A percentile compares a stretch with the other conserved stretches of the same genome.
phyloP scores from a whole-genome alignment of 2,888 invertebrate genomes.

The Harpagoxenus sublaevis region DNA sequence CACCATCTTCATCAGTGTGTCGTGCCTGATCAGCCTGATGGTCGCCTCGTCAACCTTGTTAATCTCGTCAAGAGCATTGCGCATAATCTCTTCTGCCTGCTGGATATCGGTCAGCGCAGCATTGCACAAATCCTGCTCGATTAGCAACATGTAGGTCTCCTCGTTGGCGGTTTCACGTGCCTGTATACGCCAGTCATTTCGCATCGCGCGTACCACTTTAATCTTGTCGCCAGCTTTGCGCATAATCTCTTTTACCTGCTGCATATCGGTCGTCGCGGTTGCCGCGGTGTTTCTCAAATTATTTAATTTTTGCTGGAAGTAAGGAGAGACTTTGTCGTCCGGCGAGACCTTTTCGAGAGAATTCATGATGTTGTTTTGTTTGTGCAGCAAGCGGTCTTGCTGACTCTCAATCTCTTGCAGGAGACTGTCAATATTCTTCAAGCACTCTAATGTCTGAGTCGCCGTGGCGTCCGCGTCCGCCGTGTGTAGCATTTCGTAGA shows the following conservation, averaged over 20 bases:
- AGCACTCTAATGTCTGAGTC: slow-evolving; percentile 93
- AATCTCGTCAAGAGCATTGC: slow-evolving; percentile 94
- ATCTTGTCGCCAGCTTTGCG: slow-evolving; percentile 94
- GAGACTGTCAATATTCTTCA: slow-evolving; percentile 92
- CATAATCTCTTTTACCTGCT: slow-evolving; percentile 94
- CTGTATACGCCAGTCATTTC: slow-evolving; percentile 95
- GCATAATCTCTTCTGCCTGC: slow-evolving; percentile 93
- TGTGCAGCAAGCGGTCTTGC: slow-evolving; percentile 92
- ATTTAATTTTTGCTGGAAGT: slow-evolving; percentile 91
- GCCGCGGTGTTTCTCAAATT: slow-evolving; percentile 90
- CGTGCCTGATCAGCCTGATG: slow-evolving; percentile 90
- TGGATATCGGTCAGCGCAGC: slow-evolving; percentile 93
- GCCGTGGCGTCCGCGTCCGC: slow-evolving; percentile 90
- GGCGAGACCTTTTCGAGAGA: slow-evolving; percentile 90
- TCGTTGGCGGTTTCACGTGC: slow-evolving; percentile 95
- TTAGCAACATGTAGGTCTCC: slow-evolving; percentile 85
- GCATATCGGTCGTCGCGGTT: slow-evolving; percentile 93
- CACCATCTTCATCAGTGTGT: slow-evolving; percentile 98
- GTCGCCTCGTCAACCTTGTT: slow-evolving; percentile 97
- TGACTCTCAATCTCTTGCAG: slow-evolving; percentile 94
- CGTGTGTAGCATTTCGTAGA: slow-evolving; percentile 90
- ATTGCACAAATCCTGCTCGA: slow-evolving; percentile 88
- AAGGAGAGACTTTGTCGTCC: slow-evolving; percentile 87
- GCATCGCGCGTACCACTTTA: slow-evolving; percentile 95
- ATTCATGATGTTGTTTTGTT: slow-evolving; percentile 92